Percentiles rank a stretch among this genome's conserved stretches.
Conservation (phyloP, 2,888 invertebrate genomes). For the Hirtodrosophila duncani region DNA sequence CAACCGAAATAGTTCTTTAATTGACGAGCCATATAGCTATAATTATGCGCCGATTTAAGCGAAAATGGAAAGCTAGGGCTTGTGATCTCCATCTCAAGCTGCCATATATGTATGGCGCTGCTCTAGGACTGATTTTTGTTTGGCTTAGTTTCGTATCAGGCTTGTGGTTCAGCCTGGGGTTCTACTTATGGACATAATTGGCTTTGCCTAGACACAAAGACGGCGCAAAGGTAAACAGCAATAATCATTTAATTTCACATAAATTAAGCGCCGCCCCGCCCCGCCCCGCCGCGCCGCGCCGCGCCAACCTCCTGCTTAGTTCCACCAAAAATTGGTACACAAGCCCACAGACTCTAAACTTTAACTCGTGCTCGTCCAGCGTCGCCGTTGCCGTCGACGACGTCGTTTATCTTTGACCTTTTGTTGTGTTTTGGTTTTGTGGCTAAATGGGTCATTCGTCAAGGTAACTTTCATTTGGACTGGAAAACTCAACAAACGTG, state of each 20-base stretch:
- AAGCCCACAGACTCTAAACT: too few species aligned
- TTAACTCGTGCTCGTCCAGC: conserved; percentile 22
- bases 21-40: too few species aligned
- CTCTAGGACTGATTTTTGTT: conserved; percentile 9
- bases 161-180: neutral
- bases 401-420: conserved; percentile 64
- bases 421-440: conserved; percentile 56
- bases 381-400: too few species aligned
- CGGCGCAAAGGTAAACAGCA: conserved; percentile 16
- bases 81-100: conserved; percentile 23
- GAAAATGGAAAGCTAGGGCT: conserved; percentile 28
- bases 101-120: conserved; percentile 9
- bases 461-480: conserved; percentile 77
- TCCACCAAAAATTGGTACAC: too few species aligned
- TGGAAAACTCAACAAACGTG: conserved; percentile 61
- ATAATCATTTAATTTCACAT: conserved; percentile 57
- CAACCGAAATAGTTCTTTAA: conserved; percentile 51
- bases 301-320: too few species aligned
- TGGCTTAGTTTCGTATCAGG: conserved; percentile 5
- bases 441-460: conserved; percentile 76
- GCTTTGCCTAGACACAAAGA: conserved; percentile 2
- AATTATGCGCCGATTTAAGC: conserved; percentile 44
- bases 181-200: conserved; percentile 38
- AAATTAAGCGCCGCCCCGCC: conserved; percentile 13
- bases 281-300: too few species aligned